Evolutionary conservation across 2,888 invertebrate species (phyloP), one percentile per base, ranked within the genome.

Genomic region (Congeria kusceri): DNA sequence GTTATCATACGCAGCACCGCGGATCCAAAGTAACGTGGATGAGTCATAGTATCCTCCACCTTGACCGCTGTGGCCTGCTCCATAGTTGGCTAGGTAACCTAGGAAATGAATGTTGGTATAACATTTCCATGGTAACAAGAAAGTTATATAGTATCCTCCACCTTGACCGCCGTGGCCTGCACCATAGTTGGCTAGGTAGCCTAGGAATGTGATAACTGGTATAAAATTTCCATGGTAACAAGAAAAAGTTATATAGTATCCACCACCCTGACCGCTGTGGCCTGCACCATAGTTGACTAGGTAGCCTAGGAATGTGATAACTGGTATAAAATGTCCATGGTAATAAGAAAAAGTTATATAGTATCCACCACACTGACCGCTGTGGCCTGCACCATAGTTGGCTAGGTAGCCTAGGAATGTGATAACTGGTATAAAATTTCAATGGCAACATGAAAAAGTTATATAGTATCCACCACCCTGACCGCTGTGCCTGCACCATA

Each of bases 81-180:
- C 89, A 56, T 83, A 70, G 25, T 66, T 75, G 27, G 64, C 58
- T 25, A 72, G 39, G 58, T 80, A 86, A 47, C 87, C 86, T 87
- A 69, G 11, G 20, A 39, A 13, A 39, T 9, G 15, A 13, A 5
- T 39, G 15, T 15, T 32, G 39, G 39, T 39, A 13, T 39, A 1
- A 39, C 13, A n/a, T 5, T 39, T 1, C 39, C 39, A 39, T 39
- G 39, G 39, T 39, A 39, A 7, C 11, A 39, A 49, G 27, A 61
- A n/a, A 29, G n/a, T n/a, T n/a, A 58, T 39, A 28, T 49, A 49
- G 47, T 63, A 53, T 15, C 66, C 68, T 15, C 88, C 89, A 23
- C 89, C 89, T 56, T 88, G 80, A 23, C 89, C 88, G 56, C 86
- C 84, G 63, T 89, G 89, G 53, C 85, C 75, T n/a, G 85, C 84